These are phyloP conservation scores for Asarcornis scutulata DNA, from an alignment of 2,113 vertebrate genomes.

Conservation along the genomic window DNA sequence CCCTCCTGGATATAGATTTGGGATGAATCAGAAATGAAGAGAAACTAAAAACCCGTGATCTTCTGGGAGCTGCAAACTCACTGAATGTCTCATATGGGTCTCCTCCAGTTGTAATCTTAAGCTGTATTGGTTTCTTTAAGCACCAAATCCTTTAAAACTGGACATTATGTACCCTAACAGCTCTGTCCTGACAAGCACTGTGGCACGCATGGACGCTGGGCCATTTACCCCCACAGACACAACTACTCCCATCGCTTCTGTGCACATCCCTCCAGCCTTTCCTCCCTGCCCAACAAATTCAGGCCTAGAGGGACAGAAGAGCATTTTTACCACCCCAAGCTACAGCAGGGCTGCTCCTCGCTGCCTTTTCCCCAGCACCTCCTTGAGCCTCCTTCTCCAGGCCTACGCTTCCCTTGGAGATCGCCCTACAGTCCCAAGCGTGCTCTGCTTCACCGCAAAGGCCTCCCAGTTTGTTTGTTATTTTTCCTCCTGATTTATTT, in stretches of 20 bases:
- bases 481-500: not conserved
- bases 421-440: not conserved
- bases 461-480: slow-evolving; percentile 17
- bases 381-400: not conserved
- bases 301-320: not conserved
- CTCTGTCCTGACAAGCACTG: rapidly evolving
- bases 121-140: not conserved
- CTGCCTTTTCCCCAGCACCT: rapidly evolving
- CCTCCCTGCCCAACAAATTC: not conserved
- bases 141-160: not conserved
- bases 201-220: not conserved
- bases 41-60: not conserved
- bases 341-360: not conserved
- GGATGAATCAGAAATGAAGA: not conserved
- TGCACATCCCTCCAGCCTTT: not conserved
- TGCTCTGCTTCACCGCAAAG: not conserved
- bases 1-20: not conserved
- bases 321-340: not conserved
- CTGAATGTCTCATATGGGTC: not conserved
- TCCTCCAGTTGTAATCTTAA: not conserved
- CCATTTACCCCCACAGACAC: not conserved
- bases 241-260: not conserved
- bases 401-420: rapidly evolving
- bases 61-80: not conserved
- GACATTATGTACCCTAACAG: not conserved